Evolutionary conservation across 2,797 vertebrate species (phyloP).

Genomic region (Ibycter americanus): DNA sequence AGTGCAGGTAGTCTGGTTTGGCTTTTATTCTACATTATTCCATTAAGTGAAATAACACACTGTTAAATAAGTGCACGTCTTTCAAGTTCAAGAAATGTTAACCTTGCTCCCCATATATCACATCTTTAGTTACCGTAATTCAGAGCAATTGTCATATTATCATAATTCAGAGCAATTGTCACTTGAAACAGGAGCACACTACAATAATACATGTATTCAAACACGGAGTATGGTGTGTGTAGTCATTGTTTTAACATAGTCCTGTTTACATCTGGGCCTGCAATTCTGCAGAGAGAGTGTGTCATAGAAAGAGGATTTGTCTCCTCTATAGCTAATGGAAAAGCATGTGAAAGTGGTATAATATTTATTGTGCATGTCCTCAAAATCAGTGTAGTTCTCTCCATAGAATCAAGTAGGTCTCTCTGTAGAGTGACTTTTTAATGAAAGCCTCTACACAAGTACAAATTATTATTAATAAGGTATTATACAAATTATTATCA

Average conservation of each 20-base stretch:
- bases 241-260: neutral
- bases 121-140: neutral
- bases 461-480: neutral
- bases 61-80: neutral
- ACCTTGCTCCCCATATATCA: neutral
- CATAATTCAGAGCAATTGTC: neutral
- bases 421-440: neutral
- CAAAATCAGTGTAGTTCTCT: neutral
- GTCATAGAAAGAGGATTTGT: neutral
- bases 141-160: neutral
- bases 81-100: neutral
- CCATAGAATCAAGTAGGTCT: neutral
- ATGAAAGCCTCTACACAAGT: neutral
- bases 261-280: neutral
- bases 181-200: neutral
- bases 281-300: neutral
- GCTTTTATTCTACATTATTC: neutral
- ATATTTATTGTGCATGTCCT: neutral
- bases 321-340: neutral
- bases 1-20: neutral
- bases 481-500: neutral
- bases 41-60: neutral
- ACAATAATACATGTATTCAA: neutral
- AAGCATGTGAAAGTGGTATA: neutral
- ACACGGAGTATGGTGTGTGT: neutral